Evolutionary conservation across 2,113 vertebrate genomes (phyloP).

Genomic region (Tinamus guttatus): DNA sequence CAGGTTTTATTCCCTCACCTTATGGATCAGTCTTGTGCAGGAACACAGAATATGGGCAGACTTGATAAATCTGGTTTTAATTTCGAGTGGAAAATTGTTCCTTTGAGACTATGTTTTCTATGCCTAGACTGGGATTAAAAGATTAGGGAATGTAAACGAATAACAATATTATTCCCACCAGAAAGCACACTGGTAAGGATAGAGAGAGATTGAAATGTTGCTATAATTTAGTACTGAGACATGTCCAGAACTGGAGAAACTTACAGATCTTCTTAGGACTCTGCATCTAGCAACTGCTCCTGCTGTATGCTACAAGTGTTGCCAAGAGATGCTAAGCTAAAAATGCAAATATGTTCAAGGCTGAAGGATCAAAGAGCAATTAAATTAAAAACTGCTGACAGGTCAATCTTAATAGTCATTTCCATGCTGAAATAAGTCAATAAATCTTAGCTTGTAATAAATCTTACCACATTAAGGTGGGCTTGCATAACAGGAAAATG

Average conservation of each 20-base stretch:
- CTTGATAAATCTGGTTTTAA: not conserved
- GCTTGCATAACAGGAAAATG: constrained; percentile 57
- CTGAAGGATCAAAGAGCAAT: constrained; percentile 73
- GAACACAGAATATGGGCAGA: not conserved
- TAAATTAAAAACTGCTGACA: constrained; percentile 72
- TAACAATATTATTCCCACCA: not conserved
- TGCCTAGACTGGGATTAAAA: not conserved
- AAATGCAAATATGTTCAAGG: constrained; percentile 67
- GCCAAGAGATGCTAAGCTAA: constrained; percentile 68
- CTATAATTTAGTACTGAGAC: not conserved
- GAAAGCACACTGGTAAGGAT: not conserved
- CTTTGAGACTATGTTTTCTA: not conserved
- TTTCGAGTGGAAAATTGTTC: not conserved
- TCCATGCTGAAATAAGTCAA: constrained; percentile 69
- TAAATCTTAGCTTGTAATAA: constrained; percentile 63
- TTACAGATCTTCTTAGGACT: not conserved
- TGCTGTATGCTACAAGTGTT: constrained; percentile 12
- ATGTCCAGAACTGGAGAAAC: not conserved
- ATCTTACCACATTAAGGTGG: constrained; percentile 63
- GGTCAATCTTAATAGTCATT: constrained; percentile 65
- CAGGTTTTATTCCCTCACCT: not conserved
- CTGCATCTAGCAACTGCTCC: not conserved
- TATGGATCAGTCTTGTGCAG: not conserved
- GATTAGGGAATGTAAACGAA: not conserved
- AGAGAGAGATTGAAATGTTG: not conserved